Percentiles rank a stretch among this genome's conserved stretches.
Evolutionary conservation across 1,140 invertebrate species (phyloP).

Genomic region (Augochlora pura): DNA sequence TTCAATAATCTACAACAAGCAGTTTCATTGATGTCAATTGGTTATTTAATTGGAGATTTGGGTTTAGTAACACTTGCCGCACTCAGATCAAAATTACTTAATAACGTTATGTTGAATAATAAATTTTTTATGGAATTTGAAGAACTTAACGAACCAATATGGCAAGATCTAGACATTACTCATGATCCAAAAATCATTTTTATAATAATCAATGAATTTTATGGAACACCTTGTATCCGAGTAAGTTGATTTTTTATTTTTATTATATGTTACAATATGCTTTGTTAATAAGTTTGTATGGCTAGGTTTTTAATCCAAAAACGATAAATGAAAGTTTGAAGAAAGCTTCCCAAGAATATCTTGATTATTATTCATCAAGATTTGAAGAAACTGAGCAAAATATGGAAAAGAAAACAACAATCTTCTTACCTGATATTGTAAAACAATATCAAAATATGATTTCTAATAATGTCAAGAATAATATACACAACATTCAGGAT

Average conservation of each 20-base stretch:
- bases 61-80: slow-evolving; percentile 72
- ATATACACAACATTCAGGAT: not conserved
- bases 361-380: slow-evolving; percentile 54
- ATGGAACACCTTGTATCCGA: slow-evolving; percentile 65
- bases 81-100: slow-evolving; percentile 70
- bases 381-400: not conserved
- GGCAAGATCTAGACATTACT: slow-evolving; percentile 73
- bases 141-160: slow-evolving; percentile 72
- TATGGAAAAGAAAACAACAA: slow-evolving; percentile 18
- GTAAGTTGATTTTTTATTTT: slow-evolving; percentile 55
- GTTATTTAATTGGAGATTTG: slow-evolving; percentile 74
- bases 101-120: slow-evolving; percentile 51
- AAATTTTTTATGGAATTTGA: slow-evolving; percentile 62
- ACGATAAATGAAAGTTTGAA: slow-evolving; percentile 66
- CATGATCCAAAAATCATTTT: slow-evolving; percentile 73
- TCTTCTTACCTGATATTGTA: slow-evolving; percentile 60
- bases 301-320: slow-evolving; percentile 65
- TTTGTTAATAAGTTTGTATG: slow-evolving; percentile 20
- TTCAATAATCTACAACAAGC: slow-evolving; percentile 60
- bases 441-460: slow-evolving; percentile 54
- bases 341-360: slow-evolving; percentile 57
- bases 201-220: slow-evolving; percentile 71
- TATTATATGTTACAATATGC: slow-evolving; percentile 4
- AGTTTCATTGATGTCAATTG: slow-evolving; percentile 67
- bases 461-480: slow-evolving; percentile 31